A percentile compares a stretch with the other conserved stretches of the same genome.
phyloP scores from a whole-genome alignment of 2,888 invertebrate species.

The Hipparchia semele region DNA sequence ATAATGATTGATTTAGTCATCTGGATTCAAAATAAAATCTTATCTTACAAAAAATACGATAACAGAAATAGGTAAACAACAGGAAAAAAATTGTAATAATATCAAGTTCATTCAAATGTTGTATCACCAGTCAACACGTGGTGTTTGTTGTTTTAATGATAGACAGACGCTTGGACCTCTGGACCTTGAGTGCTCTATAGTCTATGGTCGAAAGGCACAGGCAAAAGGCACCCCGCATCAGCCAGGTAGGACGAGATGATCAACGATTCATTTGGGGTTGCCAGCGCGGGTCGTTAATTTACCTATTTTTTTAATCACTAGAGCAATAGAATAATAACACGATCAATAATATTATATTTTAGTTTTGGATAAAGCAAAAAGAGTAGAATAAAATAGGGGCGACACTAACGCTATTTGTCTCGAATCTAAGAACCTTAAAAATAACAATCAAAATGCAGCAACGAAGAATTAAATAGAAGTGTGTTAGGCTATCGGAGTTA shows the following conservation, averaged over 20 bases:
- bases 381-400: neutral
- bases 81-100: neutral
- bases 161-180: conserved; percentile 35
- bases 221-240: conserved; percentile 28
- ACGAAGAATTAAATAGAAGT: too few relatives aligned
- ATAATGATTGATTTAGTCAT: too few relatives aligned
- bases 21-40: too few relatives aligned
- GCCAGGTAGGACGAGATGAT: conserved; percentile 74
- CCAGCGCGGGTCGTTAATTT: conserved; percentile 42
- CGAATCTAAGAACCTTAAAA: too few relatives aligned
- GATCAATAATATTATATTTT: neutral
- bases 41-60: neutral
- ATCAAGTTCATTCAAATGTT: neutral
- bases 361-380: too few relatives aligned
- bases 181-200: conserved; percentile 52
- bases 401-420: too few relatives aligned
- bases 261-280: conserved; percentile 69
- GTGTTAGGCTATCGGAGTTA: too few relatives aligned
- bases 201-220: neutral
- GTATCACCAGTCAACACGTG: neutral
- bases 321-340: too few relatives aligned
- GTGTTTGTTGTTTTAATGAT: conserved; percentile 8
- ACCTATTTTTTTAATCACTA: conserved; percentile 13
- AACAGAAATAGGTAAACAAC: neutral
- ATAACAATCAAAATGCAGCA: too few relatives aligned